Base-by-base conservation (phyloP, 1,140 invertebrate species). In the Drosophila ficusphila region DNA sequence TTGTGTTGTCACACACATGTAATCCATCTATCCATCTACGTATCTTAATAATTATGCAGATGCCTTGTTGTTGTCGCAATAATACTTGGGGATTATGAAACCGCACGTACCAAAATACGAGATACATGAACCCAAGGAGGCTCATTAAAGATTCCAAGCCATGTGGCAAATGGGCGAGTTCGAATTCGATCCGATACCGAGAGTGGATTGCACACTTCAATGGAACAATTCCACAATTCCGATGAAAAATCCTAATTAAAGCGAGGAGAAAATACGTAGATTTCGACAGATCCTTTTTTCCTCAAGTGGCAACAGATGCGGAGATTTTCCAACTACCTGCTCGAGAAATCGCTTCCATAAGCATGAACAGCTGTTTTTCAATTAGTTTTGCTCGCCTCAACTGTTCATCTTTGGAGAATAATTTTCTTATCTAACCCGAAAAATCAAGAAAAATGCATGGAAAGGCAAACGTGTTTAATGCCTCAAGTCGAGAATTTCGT, bases 381-480 rank as follows among this genome's bases (percentile, higher is more conserved):
- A 68, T 68, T 68, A 67, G 64, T 67, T 52, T 67, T 21, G 36
- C 34, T 33, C 9, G 36, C 19, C 60, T 62, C 57, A 21, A 58
- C 14, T 53, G 42, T 38, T 19, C 31, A 36, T 49, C 16, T 64
- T 29, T 18, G 33, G 14, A n/a, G 58, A 14, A 16, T 3, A 11
- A 58, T 34, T 27, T 12, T 9, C 47, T 48, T 62, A 31, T 49
- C 27, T 25, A 61, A 71, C 12, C 23, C 12, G 16, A 6, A 9
- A 31, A 64, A 65, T 74, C 6, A 5, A 21, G 31, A 58, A 46
- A 52, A 42, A 69, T 29, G 5, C 46, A 34, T 44, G 1, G 14
- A 23, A 8, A 1, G n/a, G 31, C 42, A 74, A 77, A 83, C 79
- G 79, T 83, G 79, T 75, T 78, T 79, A 42, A 62, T 34, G 70